These are phyloP conservation scores for Ferdinandea cuprea DNA, from an alignment of 2,888 invertebrate species.

Conservation along the genomic window DNA sequence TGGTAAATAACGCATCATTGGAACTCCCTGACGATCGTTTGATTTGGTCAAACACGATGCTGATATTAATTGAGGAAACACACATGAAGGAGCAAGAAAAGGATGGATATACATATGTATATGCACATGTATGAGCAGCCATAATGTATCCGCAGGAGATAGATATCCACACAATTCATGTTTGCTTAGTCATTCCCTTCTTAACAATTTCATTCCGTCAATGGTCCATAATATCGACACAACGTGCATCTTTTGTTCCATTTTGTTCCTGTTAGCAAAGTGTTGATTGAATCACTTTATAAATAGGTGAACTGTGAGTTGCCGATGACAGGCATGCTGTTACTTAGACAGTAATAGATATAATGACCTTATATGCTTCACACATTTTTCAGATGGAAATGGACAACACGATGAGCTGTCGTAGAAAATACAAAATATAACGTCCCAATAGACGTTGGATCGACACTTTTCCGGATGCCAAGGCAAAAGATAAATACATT, in stretches of 20 bases:
- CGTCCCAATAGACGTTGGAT: too few species aligned
- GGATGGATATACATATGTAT: slow-evolving; percentile 15
- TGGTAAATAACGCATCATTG: slow-evolving; percentile 49
- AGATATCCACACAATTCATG: slow-evolving; percentile 21
- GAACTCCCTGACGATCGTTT: slow-evolving; percentile 30
- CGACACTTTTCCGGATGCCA: too few species aligned
- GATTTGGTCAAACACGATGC: slow-evolving; percentile 47
- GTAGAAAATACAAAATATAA: too few species aligned
- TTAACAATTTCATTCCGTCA: slow-evolving; percentile 19
- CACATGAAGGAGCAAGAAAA: background rate
- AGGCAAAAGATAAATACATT: too few species aligned
- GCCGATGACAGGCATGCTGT: slow-evolving; percentile 36
- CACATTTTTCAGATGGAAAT: background rate
- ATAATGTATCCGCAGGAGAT: background rate
- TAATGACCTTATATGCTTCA: slow-evolving; percentile 24
- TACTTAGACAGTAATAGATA: slow-evolving; percentile 36
- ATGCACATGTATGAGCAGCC: slow-evolving; percentile 11
- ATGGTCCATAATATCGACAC: slow-evolving; percentile 11
- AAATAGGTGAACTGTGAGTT: slow-evolving; percentile 21
- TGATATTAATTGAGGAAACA: slow-evolving; percentile 47
- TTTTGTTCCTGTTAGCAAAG: slow-evolving; percentile 19
- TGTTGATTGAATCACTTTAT: slow-evolving; percentile 6
- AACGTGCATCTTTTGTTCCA: too few species aligned
- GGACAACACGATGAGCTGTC: too few species aligned
- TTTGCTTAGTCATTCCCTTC: slow-evolving; percentile 50